These are phyloP conservation scores for Mizuhopecten yessoensis DNA, from an alignment of 1,140 invertebrate species.

Conservation along the genomic window DNA sequence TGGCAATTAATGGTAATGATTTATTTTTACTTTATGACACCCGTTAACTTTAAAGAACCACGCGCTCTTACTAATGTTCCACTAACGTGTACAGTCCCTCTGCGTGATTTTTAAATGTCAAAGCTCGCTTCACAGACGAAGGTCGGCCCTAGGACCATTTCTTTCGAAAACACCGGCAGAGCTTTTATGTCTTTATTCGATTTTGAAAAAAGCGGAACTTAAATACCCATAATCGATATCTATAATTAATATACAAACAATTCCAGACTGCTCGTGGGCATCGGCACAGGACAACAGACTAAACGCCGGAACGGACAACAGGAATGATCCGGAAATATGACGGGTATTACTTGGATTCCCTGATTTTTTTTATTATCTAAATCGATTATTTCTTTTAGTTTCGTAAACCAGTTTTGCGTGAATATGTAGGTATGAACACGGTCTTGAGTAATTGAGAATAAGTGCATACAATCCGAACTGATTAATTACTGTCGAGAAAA, in stretches of 20 bases:
- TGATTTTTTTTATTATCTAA: neutral
- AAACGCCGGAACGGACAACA: neutral
- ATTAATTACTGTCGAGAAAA: neutral
- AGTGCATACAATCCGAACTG: neutral
- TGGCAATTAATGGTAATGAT: too few species aligned
- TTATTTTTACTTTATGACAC: too few species aligned
- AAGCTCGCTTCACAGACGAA: neutral
- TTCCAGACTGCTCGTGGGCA: neutral
- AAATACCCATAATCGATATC: neutral
- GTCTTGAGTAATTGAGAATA: conserved; percentile 3
- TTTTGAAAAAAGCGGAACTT: neutral
- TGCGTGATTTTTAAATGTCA: neutral
- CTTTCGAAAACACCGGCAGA: neutral
- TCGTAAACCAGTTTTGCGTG: too few species aligned
- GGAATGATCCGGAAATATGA: conserved; percentile 6
- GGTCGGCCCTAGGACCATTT: neutral
- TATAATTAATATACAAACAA: neutral
- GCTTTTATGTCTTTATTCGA: neutral
- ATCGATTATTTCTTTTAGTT: too few species aligned
- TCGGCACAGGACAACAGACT: neutral
- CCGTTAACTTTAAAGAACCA: too few species aligned
- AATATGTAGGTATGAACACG: neutral
- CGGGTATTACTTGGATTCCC: neutral
- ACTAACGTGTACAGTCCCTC: neutral
- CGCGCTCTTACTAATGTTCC: neutral